These are phyloP conservation scores for Chydorus sphaericus DNA, from an alignment of 2,888 invertebrate genomes.

Conservation along the genomic window DNA sequence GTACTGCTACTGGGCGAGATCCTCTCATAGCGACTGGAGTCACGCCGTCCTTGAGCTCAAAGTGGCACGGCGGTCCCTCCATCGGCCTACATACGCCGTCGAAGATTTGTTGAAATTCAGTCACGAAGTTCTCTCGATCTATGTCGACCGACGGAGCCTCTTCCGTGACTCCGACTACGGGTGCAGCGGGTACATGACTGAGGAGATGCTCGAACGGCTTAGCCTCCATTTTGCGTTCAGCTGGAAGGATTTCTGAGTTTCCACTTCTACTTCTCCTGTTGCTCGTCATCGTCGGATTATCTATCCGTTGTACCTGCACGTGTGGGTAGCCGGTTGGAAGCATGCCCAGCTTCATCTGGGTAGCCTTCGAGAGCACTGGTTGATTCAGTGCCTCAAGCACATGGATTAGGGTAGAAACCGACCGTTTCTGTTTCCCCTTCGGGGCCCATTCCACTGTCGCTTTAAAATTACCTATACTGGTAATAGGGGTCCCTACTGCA, in stretches of 20 bases:
- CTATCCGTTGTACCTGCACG: no score
- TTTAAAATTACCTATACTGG: not conserved
- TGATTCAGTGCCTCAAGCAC: not conserved
- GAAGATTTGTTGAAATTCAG: not conserved
- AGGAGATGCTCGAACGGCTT: no score
- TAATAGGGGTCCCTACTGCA: not conserved
- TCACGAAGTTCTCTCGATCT: no score
- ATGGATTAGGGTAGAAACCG: not conserved
- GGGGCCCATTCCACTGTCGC: not conserved
- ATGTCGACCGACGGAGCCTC: no score
- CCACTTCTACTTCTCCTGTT: no score
- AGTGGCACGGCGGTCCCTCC: constrained; percentile 2
- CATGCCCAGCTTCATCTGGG: not conserved
- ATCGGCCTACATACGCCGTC: constrained; percentile 9
- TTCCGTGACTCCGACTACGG: no score
- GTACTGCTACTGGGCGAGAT: not conserved
- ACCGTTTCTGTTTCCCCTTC: not conserved
- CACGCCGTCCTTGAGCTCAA: not conserved
- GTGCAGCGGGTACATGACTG: no score
- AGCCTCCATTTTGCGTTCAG: no score
- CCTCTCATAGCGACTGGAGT: not conserved
- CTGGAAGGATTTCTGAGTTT: no score
- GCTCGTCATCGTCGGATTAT: no score
- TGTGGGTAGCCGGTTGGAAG: not conserved
- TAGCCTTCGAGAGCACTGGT: not conserved